A percentile compares a stretch with the other conserved stretches of the same genome.
phyloP scores from a whole-genome alignment of 2,888 invertebrate genomes.

The Trachelus tabidus region DNA sequence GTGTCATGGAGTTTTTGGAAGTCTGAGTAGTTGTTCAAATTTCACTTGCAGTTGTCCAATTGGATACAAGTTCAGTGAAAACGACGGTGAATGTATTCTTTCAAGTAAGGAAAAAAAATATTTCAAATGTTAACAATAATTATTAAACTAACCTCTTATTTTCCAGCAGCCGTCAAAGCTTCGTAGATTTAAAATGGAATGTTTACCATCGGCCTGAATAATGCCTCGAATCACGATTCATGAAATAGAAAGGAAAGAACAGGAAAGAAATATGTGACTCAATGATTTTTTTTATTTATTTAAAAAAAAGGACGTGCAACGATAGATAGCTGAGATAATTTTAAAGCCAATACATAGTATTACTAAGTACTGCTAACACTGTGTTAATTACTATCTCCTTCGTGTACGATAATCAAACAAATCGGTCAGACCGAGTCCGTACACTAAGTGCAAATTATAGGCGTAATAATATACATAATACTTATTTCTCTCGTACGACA shows the following conservation, averaged over 20 bases:
- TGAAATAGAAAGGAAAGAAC: background rate
- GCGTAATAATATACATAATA: background rate
- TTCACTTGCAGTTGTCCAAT: conserved; percentile 1
- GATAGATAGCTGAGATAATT: background rate
- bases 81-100: conserved; percentile 1
- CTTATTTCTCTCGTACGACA: background rate
- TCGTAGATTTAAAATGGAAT: background rate
- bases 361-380: background rate
- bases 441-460: background rate
- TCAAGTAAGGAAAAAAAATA: background rate
- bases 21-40: conserved; percentile 4
- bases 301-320: background rate
- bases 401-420: background rate
- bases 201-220: background rate
- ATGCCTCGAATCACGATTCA: background rate
- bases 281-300: background rate
- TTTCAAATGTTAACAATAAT: background rate
- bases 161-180: background rate
- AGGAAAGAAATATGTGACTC: background rate
- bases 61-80: conserved; percentile 1
- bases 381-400: background rate
- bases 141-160: background rate
- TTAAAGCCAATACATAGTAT: background rate
- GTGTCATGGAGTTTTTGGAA: conserved; percentile 6
- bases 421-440: background rate